A percentile compares a stretch with the other conserved stretches of the same genome.
Conservation (phyloP, 2,113 vertebrate species). For the Strix uralensis region DNA sequence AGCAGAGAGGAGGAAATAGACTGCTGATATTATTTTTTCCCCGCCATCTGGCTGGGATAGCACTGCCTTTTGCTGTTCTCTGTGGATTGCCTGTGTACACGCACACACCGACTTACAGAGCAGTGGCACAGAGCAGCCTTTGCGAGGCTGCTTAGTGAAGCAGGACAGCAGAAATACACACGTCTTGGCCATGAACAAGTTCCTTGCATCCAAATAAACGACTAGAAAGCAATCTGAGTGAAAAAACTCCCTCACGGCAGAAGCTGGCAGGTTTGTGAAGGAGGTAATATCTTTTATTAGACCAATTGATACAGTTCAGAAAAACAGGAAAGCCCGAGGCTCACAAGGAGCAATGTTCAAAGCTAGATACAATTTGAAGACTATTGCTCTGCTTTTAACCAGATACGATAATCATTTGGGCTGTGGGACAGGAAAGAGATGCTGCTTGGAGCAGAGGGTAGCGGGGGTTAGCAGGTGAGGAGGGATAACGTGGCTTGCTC, state of each 20-base stretch:
- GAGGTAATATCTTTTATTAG: neutral
- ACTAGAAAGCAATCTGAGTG: neutral
- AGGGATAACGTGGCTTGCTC: neutral
- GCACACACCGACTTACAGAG: rapidly evolving
- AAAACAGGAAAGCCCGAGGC: neutral
- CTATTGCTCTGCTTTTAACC: neutral
- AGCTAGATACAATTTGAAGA: neutral
- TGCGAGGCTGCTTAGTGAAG: neutral
- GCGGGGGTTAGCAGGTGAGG: no score
- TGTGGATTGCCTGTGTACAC: neutral
- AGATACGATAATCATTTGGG: neutral
- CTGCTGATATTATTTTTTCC: neutral
- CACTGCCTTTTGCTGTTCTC: neutral
- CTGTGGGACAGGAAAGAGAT: neutral
- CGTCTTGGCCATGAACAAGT: neutral
- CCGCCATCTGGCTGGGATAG: no score
- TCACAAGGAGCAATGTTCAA: neutral
- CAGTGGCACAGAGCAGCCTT: neutral
- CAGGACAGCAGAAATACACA: neutral
- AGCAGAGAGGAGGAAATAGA: neutral
- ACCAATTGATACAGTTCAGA: neutral
- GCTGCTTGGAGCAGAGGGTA: neutral
- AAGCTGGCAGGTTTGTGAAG: neutral
- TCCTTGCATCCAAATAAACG: neutral
- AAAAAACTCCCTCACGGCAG: neutral